These are phyloP conservation scores for Myocastor coypus DNA, from an alignment of 2,113 vertebrate genomes.

Conservation along the genomic window DNA sequence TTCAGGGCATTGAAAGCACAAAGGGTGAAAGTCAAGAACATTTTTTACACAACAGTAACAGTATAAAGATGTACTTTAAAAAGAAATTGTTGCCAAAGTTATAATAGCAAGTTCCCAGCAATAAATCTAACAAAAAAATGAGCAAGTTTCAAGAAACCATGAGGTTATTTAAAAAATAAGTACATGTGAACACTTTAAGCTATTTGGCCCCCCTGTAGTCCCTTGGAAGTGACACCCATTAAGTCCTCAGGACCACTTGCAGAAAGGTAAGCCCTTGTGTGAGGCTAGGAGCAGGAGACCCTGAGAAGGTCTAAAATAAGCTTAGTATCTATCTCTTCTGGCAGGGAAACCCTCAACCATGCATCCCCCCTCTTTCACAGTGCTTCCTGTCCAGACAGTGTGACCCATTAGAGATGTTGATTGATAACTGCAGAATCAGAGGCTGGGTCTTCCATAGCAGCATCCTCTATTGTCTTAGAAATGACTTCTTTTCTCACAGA, in stretches of 20 bases:
- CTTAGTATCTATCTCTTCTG: background rate
- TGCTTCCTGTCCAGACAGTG: background rate
- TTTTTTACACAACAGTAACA: slow-evolving; percentile 1
- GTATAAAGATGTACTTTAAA: slow-evolving; percentile 32
- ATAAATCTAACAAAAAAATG: background rate
- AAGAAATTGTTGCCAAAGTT: slow-evolving; percentile 27
- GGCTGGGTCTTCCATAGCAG: background rate
- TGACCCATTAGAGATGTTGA: background rate
- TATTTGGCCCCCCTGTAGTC: background rate
- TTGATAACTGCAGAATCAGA: background rate
- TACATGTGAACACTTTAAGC: background rate
- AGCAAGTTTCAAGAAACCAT: slow-evolving; percentile 2
- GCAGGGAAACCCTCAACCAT: background rate
- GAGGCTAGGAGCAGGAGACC: background rate
- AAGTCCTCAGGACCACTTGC: background rate
- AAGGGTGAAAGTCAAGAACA: background rate
- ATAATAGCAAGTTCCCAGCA: slow-evolving; percentile 5
- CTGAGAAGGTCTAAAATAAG: background rate
- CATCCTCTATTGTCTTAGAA: background rate
- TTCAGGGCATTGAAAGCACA: slow-evolving; percentile 25
- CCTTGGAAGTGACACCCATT: background rate
- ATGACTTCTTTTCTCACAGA: background rate
- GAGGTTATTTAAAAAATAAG: background rate
- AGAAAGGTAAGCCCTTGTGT: background rate
- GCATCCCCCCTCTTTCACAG: background rate